These are phyloP conservation scores for Eulemur mongoz DNA, from an alignment of 2,797 vertebrate species.

Conservation along the genomic window DNA sequence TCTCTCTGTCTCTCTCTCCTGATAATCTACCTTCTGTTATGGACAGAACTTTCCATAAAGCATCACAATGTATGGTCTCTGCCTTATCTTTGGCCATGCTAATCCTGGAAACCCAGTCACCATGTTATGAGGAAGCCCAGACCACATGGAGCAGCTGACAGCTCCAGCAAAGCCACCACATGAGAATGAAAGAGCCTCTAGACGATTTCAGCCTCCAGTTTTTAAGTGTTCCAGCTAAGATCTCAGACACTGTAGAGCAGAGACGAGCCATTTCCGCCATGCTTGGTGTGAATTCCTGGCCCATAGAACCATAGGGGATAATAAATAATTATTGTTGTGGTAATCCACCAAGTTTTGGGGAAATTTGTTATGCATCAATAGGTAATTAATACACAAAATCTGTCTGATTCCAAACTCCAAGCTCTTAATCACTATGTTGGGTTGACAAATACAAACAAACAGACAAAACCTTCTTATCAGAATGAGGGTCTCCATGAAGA, in stretches of 20 bases:
- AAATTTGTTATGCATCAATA: background rate
- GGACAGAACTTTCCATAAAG: background rate
- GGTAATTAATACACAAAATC: background rate
- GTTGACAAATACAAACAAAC: background rate
- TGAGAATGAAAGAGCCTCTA: background rate
- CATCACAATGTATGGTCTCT: background rate
- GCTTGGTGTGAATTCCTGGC: background rate
- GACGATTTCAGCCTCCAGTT: background rate
- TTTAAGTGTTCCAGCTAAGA: background rate
- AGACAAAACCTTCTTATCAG: background rate
- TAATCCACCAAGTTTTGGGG: background rate
- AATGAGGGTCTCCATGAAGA: background rate
- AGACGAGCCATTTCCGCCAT: background rate
- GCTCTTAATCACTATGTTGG: background rate
- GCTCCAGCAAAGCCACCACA: background rate
- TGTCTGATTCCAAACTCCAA: background rate
- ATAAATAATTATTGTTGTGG: background rate
- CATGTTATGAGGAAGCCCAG: background rate
- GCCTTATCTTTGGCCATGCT: background rate
- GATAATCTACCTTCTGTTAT: background rate
- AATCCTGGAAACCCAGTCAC: no score
- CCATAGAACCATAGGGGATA: background rate
- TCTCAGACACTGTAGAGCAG: background rate
- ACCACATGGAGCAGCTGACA: background rate
- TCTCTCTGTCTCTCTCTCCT: background rate